phyloP scores from a whole-genome alignment of 2,797 vertebrate genomes.

The Anguilla pacifica region DNA sequence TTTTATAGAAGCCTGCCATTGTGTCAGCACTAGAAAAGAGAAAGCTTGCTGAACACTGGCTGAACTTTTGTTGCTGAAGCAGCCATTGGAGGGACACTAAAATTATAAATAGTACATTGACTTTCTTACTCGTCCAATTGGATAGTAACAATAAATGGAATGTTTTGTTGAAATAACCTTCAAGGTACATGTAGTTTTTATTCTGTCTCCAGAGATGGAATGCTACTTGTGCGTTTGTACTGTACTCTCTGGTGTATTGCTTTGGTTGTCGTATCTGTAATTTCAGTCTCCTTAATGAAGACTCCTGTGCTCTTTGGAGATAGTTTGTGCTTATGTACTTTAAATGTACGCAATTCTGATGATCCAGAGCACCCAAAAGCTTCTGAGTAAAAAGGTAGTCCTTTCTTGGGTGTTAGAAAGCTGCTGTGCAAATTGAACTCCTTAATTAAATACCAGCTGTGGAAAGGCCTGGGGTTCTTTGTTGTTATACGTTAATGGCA shows the following conservation, averaged over 20 bases:
- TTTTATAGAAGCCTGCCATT: background rate
- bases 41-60: background rate
- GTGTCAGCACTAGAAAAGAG: background rate
- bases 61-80: background rate
- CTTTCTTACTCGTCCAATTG: background rate
- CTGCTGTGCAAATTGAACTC: background rate
- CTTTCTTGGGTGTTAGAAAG: background rate
- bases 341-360: background rate
- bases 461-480: background rate
- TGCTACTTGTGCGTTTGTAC: background rate
- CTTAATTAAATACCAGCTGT: background rate
- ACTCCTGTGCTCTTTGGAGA: background rate
- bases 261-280: background rate
- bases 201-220: background rate
- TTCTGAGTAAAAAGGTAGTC: background rate
- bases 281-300: background rate
- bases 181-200: background rate
- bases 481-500: slow-evolving; percentile 1
- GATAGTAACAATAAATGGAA: background rate
- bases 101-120: background rate
- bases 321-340: background rate
- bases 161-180: background rate
- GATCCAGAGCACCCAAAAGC: background rate
- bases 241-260: background rate
- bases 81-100: background rate